phyloP scores from a whole-genome alignment of 2,888 invertebrate species.

The Trissolcus brochymenae region DNA sequence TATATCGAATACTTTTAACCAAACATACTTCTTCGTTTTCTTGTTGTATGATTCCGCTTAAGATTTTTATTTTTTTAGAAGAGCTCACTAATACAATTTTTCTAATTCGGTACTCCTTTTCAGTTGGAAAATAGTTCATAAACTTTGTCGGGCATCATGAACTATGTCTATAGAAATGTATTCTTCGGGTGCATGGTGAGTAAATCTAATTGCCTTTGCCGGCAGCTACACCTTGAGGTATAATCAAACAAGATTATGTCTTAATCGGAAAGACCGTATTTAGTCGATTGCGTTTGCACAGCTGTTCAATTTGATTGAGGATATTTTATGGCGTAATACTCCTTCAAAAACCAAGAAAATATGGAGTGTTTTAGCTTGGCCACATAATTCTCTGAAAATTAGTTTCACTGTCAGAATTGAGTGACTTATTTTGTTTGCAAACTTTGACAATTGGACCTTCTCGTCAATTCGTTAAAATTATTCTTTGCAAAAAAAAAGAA shows the following conservation, averaged over 20 bases:
- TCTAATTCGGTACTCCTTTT: too few species aligned
- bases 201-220: slow-evolving; percentile 51
- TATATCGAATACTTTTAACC: too few species aligned
- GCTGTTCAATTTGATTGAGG: slow-evolving; percentile 60
- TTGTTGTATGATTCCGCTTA: too few species aligned
- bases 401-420: slow-evolving; percentile 1
- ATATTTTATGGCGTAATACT: slow-evolving; percentile 24
- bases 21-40: too few species aligned
- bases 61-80: too few species aligned
- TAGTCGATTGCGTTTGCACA: slow-evolving; percentile 68
- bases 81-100: too few species aligned
- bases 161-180: not conserved
- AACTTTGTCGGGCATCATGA: too few species aligned
- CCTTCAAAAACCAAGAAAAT: slow-evolving; percentile 31
- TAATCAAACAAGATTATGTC: slow-evolving; percentile 61
- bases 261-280: slow-evolving; percentile 65
- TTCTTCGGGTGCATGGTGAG: slow-evolving; percentile 32
- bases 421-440: slow-evolving; percentile 14
- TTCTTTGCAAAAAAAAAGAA: too few species aligned
- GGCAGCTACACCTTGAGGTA: slow-evolving; percentile 34
- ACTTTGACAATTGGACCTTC: not conserved
- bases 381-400: slow-evolving; percentile 14
- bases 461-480: too few species aligned
- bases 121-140: too few species aligned
- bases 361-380: slow-evolving; percentile 18